These are phyloP conservation scores for Sinocyclocheilus anshuiensis DNA, from an alignment of 2,113 vertebrate species.

Conservation along the genomic window DNA sequence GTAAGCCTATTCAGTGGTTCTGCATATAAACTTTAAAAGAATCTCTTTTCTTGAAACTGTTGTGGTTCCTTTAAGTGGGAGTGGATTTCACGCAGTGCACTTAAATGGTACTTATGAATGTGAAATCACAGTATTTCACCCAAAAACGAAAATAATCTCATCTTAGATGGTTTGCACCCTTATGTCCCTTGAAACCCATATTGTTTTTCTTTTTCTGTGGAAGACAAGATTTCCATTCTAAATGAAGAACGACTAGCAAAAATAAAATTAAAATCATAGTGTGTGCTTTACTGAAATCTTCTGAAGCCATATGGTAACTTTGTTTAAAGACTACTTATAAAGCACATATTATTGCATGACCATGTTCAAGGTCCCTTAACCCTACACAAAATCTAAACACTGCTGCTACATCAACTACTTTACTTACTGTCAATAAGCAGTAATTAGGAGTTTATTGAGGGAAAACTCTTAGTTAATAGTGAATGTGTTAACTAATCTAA, in stretches of 20 bases:
- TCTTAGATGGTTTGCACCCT: neutral
- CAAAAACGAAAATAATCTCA: neutral
- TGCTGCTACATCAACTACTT: neutral
- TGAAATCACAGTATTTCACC: neutral
- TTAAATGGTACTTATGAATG: neutral
- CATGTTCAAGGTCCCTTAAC: neutral
- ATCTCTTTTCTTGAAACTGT: conserved; percentile 1
- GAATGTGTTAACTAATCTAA: too few relatives aligned
- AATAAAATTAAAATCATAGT: neutral
- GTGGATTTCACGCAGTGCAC: neutral
- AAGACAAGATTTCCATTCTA: neutral
- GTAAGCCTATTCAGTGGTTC: conserved; percentile 2
- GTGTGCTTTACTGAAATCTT: neutral
- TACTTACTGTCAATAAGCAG: neutral
- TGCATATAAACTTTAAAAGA: neutral
- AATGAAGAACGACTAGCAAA: neutral
- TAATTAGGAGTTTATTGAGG: neutral
- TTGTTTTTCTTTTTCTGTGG: neutral
- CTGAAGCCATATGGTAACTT: neutral
- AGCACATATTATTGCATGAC: too few relatives aligned
- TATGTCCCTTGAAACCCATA: neutral
- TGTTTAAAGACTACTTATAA: neutral
- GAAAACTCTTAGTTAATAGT: neutral
- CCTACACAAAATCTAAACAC: neutral
- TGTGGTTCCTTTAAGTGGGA: neutral